Evolutionary conservation across 2,888 invertebrate species (phyloP).

Genomic region (Axea sp.): DNA sequence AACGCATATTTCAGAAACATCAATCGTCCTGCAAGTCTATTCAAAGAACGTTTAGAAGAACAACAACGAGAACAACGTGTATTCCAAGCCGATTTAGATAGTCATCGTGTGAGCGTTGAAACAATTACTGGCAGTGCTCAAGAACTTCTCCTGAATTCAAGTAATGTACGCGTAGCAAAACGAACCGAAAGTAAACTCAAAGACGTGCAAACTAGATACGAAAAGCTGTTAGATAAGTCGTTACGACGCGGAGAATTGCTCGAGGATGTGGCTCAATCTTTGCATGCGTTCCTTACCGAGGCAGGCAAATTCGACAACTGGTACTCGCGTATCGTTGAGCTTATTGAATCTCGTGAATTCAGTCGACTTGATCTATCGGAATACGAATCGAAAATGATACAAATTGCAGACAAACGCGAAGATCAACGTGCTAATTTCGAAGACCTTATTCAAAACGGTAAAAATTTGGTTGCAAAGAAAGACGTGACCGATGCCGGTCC

Average conservation of each 20-base stretch:
- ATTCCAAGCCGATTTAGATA: conserved; percentile 90
- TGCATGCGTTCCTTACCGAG: conserved; percentile 71
- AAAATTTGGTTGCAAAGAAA: conserved; percentile 89
- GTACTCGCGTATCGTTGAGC: conserved; percentile 85
- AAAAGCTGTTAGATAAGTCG: conserved; percentile 90
- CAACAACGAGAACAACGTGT: conserved; percentile 93
- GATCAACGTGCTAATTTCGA: conserved; percentile 83
- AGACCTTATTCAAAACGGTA: conserved; percentile 89
- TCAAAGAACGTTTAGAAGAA: conserved; percentile 92
- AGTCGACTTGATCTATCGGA: conserved; percentile 85
- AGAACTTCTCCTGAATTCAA: conserved; percentile 89
- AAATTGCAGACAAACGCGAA: conserved; percentile 82
- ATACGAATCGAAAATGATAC: conserved; percentile 81
- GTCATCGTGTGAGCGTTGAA: conserved; percentile 91
- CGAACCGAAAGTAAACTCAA: conserved; percentile 93
- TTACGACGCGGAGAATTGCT: conserved; percentile 89
- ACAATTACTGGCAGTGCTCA: conserved; percentile 89
- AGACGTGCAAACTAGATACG: conserved; percentile 91
- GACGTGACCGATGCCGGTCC: conserved; percentile 93
- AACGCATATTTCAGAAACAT: no score
- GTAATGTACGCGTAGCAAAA: conserved; percentile 92
- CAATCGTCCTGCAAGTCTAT: conserved; percentile 91
- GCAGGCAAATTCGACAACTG: conserved; percentile 85
- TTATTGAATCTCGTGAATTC: conserved; percentile 87
- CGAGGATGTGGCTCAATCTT: conserved; percentile 87